Conservation (phyloP, 2,797 vertebrate species). For the Poeciliopsis turneri region DNA sequence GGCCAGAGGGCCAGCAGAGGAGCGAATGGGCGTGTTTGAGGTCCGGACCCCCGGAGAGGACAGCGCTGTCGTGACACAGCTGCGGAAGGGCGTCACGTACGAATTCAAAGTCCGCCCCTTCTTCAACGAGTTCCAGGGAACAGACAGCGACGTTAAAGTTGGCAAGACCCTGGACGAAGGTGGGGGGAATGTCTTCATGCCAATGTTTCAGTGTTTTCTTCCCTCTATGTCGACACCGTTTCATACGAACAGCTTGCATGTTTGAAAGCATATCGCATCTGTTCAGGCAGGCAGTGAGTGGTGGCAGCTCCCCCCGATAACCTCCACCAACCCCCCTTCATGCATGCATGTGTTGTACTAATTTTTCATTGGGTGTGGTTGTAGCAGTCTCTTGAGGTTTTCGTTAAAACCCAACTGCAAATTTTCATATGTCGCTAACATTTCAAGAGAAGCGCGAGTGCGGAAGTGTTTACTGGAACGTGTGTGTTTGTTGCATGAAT, state of each 20-base stretch:
- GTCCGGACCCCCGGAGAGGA: slow-evolving; percentile 92
- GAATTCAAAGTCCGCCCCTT: slow-evolving; percentile 98
- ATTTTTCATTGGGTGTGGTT: slow-evolving; percentile 76
- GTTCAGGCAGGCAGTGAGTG: slow-evolving; percentile 56
- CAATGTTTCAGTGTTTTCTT: slow-evolving; percentile 40
- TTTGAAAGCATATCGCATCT: slow-evolving; percentile 67
- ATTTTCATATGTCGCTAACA: slow-evolving; percentile 56
- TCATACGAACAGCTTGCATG: slow-evolving; percentile 62
- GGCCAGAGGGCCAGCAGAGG: slow-evolving; percentile 82
- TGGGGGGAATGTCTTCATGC: slow-evolving; percentile 55
- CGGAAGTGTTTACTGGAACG: slow-evolving; percentile 40
- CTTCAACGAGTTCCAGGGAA: slow-evolving; percentile 98
- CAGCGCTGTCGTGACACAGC: slow-evolving; percentile 88
- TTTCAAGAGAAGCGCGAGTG: slow-evolving; percentile 36
- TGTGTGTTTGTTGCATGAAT: slow-evolving; percentile 38
- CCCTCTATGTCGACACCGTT: slow-evolving; percentile 69
- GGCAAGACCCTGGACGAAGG: slow-evolving; percentile 98
- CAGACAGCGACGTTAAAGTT: slow-evolving; percentile 97
- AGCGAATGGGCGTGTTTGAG: slow-evolving; percentile 94
- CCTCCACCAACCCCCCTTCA: slow-evolving; percentile 43
- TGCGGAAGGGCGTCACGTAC: slow-evolving; percentile 93
- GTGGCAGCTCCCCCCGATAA: slow-evolving; percentile 18
- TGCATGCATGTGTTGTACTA: slow-evolving; percentile 64
- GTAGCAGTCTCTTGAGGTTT: slow-evolving; percentile 65
- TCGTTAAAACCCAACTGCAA: slow-evolving; percentile 64